These are phyloP conservation scores for Poecilia picta DNA, from an alignment of 2,797 vertebrate genomes.

Conservation along the genomic window DNA sequence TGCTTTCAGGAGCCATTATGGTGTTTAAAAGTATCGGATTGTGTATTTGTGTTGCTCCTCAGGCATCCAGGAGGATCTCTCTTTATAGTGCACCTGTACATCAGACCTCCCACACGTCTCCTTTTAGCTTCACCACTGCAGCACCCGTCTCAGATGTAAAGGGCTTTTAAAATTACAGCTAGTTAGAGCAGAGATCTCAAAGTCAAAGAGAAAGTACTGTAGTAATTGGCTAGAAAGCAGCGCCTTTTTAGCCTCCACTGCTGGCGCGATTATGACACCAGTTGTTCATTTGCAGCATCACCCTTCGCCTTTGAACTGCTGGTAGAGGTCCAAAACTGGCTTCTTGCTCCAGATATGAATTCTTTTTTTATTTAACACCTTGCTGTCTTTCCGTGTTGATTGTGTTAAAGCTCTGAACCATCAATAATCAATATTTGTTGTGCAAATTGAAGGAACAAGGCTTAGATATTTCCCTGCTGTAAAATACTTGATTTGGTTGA, in stretches of 20 bases:
- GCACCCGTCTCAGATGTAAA: background rate
- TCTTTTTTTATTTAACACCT: conserved; percentile 11
- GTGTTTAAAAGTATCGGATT: background rate
- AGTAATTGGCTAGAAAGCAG: conserved; percentile 24
- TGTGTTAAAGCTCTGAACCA: conserved; percentile 12
- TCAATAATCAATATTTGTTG: background rate
- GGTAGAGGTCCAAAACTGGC: conserved; percentile 16
- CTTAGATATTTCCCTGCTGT: too few relatives aligned
- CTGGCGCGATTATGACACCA: conserved; percentile 25
- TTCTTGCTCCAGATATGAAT: conserved; percentile 4
- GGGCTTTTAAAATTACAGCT: background rate
- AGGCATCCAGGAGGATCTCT: background rate
- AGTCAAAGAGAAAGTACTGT: conserved; percentile 1
- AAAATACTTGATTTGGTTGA: too few relatives aligned
- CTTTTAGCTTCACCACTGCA: background rate
- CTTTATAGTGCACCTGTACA: conserved; percentile 10
- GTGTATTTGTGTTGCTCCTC: background rate
- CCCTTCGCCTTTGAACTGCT: conserved; percentile 33
- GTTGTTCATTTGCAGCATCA: conserved; percentile 29
- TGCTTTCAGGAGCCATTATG: background rate
- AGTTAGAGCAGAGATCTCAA: conserved; percentile 1
- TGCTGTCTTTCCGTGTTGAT: conserved; percentile 6
- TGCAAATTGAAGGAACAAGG: background rate
- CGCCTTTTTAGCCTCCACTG: conserved; percentile 16
- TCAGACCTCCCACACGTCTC: background rate